Conservation (phyloP, 2,888 invertebrate genomes). For the Syrista parreyssii region DNA sequence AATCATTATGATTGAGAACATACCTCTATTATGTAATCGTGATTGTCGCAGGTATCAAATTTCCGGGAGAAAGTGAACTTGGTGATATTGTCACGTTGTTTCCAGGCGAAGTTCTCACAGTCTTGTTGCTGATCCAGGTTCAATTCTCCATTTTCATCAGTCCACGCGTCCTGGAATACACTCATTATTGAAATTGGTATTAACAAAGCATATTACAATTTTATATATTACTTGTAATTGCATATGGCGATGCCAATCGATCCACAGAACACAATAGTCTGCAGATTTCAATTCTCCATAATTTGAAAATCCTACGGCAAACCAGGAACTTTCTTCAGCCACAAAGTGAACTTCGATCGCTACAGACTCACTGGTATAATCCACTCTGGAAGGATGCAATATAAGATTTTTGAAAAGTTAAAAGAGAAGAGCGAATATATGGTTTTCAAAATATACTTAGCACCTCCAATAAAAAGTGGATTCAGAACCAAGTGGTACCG, state of each 20-base stretch:
- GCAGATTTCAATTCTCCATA: constrained; percentile 79
- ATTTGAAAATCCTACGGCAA: constrained; percentile 89
- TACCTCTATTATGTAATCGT: constrained; percentile 83
- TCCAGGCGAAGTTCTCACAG: constrained; percentile 73
- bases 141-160: constrained; percentile 75
- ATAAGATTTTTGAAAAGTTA: not conserved
- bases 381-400: constrained; percentile 43
- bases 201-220: constrained; percentile 39
- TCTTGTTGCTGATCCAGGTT: constrained; percentile 79
- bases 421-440: not conserved
- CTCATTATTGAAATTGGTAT: not conserved
- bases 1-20: not conserved
- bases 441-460: not conserved
- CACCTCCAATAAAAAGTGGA: constrained; percentile 61
- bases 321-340: constrained; percentile 71
- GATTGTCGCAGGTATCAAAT: constrained; percentile 87
- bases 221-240: constrained; percentile 68
- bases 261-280: constrained; percentile 86
- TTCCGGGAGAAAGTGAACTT: constrained; percentile 81
- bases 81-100: constrained; percentile 70
- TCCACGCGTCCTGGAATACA: constrained; percentile 76
- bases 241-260: constrained; percentile 73
- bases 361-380: constrained; percentile 47
- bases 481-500: constrained; percentile 58
- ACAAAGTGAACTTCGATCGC: constrained; percentile 56